Conservation (phyloP, 2,888 invertebrate species). For the Cantharis rustica region DNA sequence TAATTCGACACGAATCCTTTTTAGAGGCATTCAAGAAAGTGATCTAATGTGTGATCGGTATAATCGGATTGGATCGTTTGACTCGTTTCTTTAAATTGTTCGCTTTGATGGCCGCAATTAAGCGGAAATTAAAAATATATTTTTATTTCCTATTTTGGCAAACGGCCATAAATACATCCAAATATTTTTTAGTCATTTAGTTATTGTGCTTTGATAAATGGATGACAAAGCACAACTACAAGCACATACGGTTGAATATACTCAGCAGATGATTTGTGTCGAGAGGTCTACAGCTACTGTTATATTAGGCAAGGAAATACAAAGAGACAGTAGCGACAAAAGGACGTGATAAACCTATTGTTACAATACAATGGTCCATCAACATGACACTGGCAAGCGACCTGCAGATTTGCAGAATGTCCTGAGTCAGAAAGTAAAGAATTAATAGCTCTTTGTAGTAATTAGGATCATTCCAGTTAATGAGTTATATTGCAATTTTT, state of each 20-base stretch:
- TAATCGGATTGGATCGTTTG: background rate
- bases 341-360: slow-evolving; percentile 54
- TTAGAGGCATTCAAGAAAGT: background rate
- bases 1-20: background rate
- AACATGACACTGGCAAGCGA: slow-evolving; percentile 51
- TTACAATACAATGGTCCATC: slow-evolving; percentile 54
- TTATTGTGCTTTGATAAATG: slow-evolving; percentile 24
- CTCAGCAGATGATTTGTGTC: slow-evolving; percentile 45
- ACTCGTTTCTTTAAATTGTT: background rate
- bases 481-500: background rate
- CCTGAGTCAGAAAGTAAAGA: slow-evolving; percentile 14
- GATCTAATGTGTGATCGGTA: background rate
- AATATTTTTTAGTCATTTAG: slow-evolving; percentile 2
- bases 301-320: slow-evolving; percentile 43
- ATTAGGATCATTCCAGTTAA: background rate
- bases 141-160: slow-evolving; percentile 1
- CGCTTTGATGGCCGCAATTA: slow-evolving; percentile 2
- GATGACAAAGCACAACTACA: slow-evolving; percentile 18
- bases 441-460: background rate
- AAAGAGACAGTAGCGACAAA: slow-evolving; percentile 50
- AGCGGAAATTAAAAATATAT: slow-evolving; percentile 16
- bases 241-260: slow-evolving; percentile 22
- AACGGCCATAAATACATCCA: background rate
- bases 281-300: slow-evolving; percentile 45
- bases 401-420: slow-evolving; percentile 33